phyloP scores from a whole-genome alignment of 2,113 vertebrate species.

The Cynopterus brachyotis region DNA sequence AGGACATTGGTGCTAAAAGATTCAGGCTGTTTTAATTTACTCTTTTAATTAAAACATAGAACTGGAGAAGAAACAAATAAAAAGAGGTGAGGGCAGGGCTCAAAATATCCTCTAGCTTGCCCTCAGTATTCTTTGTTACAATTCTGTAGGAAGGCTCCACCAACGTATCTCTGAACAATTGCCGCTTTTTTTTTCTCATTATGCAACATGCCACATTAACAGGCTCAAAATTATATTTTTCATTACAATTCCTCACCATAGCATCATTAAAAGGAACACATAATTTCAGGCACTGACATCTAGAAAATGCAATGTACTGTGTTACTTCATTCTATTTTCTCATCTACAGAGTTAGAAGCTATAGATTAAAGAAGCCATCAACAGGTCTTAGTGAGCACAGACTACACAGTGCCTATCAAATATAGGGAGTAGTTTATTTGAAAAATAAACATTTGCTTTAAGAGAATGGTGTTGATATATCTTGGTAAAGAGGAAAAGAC shows the following conservation, averaged over 20 bases:
- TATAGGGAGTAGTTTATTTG: background rate
- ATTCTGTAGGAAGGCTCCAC: background rate
- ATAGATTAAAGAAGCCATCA: slow-evolving; percentile 34
- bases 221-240: background rate
- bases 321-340: slow-evolving; percentile 32
- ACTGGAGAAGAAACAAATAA: slow-evolving; percentile 67
- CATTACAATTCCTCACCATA: slow-evolving; percentile 18
- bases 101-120: slow-evolving; percentile 48
- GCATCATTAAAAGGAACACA: slow-evolving; percentile 19
- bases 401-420: background rate
- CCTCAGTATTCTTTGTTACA: background rate
- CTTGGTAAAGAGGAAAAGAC: background rate
- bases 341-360: background rate
- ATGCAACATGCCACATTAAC: slow-evolving; percentile 46
- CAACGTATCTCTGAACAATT: slow-evolving; percentile 38
- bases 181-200: slow-evolving; percentile 54
- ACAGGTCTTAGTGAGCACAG: background rate
- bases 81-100: slow-evolving; percentile 45
- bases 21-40: slow-evolving; percentile 77
- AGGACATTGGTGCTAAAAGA: slow-evolving; percentile 69
- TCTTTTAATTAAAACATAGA: slow-evolving; percentile 78
- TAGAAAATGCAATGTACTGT: background rate
- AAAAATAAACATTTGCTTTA: slow-evolving; percentile 8
- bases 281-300: slow-evolving; percentile 33
- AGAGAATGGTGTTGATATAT: background rate